These are phyloP conservation scores for Phragmatobia fuliginosa DNA, from an alignment of 2,888 invertebrate species.

Conservation along the genomic window DNA sequence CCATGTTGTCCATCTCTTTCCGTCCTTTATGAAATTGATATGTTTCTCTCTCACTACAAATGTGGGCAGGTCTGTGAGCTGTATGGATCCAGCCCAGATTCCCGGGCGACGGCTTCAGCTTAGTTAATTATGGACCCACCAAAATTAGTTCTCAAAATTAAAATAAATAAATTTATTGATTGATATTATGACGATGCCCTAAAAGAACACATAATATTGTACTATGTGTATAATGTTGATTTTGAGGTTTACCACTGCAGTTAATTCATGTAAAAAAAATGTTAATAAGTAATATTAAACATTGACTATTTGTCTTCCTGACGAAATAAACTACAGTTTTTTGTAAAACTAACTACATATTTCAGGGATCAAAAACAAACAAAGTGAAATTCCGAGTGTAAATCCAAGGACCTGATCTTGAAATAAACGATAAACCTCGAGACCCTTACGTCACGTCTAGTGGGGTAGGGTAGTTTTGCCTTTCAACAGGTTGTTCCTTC, in stretches of 20 bases:
- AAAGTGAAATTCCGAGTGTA: neutral
- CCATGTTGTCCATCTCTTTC: neutral
- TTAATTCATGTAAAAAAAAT: too few species aligned
- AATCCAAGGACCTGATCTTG: neutral
- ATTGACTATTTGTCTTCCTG: neutral
- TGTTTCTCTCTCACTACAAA: neutral
- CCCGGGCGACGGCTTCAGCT: neutral
- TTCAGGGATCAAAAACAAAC: neutral
- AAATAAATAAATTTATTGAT: too few species aligned
- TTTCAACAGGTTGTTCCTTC: neutral
- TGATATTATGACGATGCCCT: neutral
- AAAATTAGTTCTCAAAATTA: too few species aligned
- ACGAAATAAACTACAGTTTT: neutral
- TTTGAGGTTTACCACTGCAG: too few species aligned
- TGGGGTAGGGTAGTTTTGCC: neutral
- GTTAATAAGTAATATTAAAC: neutral
- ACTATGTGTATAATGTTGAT: neutral
- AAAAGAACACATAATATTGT: neutral
- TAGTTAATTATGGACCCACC: neutral
- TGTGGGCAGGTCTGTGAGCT: slow-evolving; percentile 4
- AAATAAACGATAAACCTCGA: neutral
- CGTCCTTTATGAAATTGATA: neutral
- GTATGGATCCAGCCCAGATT: slow-evolving; percentile 4
- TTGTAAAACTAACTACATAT: neutral
- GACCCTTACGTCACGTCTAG: neutral